These are phyloP conservation scores for Nemopilema nomurai DNA, from an alignment of 30 jellyfish, hydroid and myxozoan genomes.

Conservation along the genomic window DNA sequence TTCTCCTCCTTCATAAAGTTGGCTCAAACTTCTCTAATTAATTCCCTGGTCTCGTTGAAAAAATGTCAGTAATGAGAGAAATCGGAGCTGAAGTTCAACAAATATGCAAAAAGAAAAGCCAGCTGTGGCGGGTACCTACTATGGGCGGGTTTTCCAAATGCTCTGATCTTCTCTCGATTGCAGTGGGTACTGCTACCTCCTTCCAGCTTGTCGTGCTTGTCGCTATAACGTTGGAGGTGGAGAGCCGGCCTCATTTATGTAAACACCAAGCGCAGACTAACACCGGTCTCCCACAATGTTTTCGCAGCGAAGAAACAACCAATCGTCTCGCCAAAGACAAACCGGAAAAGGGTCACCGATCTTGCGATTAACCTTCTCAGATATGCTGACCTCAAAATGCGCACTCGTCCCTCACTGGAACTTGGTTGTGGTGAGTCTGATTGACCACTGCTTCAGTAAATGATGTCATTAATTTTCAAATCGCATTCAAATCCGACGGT, in stretches of 20 bases:
- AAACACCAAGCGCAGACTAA: slow-evolving; percentile 34
- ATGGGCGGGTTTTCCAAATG: not conserved
- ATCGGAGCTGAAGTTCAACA: not conserved
- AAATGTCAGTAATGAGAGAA: not conserved
- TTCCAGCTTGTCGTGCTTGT: not conserved
- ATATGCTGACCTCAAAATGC: slow-evolving; percentile 28
- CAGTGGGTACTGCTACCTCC: not conserved
- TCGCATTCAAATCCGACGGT: not conserved
- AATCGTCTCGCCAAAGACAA: slow-evolving; percentile 48
- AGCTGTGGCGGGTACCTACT: not conserved
- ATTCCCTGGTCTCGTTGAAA: too few relatives aligned
- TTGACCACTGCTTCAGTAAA: slow-evolving; percentile 26
- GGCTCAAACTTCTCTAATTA: too few relatives aligned
- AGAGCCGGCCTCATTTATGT: slow-evolving; percentile 15
- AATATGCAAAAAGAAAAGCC: not conserved
- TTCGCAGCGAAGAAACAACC: slow-evolving; percentile 42
- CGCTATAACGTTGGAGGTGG: not conserved
- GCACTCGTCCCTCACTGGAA: slow-evolving; percentile 6
- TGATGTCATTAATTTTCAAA: not conserved
- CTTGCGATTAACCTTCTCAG: slow-evolving; percentile 22
- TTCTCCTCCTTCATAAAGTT: too few relatives aligned
- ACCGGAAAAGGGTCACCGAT: slow-evolving; percentile 41
- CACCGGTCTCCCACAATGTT: slow-evolving; percentile 55
- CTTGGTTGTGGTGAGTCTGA: not conserved
- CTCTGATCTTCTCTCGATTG: not conserved